Base-by-base conservation (phyloP, 2,888 invertebrate species). In the Operophtera brumata region DNA sequence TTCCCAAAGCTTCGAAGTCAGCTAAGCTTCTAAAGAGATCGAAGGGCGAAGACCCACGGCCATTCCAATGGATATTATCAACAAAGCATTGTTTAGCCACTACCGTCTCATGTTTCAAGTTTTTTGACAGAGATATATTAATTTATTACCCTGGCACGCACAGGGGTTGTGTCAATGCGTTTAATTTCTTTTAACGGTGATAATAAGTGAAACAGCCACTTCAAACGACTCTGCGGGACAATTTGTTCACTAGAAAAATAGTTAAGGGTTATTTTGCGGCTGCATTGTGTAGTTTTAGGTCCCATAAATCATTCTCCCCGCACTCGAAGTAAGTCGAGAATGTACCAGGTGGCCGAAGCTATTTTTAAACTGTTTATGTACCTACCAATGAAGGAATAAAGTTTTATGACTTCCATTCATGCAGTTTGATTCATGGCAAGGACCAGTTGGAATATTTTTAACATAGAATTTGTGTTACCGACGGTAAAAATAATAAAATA, bases 221-320 rank as follows among this genome's bases (percentile, higher is more conserved):
- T 76, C 70, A 77, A 80, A 72, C 72, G 69, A 69, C 61, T 62
- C 66, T 64, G 52, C 59, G 65, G 73, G 67, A 78, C 73, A 78
- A 82, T 79, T 81, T 79, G 80, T 77, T 75, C 73, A 65, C 70
- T 78, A 78, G 77, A 77, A 78, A 78, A 78, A 78, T 76, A 82
- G 79, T 84, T 74, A 85, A 87, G 86, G 83, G 88, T 86, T 87
- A 83, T 82, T 81, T 84, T 85, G 88, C 87, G 84, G 86, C 80
- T 64, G 79, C 76, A 84, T 84, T 86, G 84, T 85, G 59, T 67
- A 71, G 65, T 69, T 74, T 73, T 69, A 74, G 76, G 72, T 67
- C 70, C 71, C 77, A 84, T 88, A 87, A 88, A 88, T 87, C 80
- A 86, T 69, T 72, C 72, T 73, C 77, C 75, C 75, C 70, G 71